A percentile compares a stretch with the other conserved stretches of the same genome.
Evolutionary conservation across 2,888 invertebrate species (phyloP).

Genomic region (Yponomeuta evonymella): DNA sequence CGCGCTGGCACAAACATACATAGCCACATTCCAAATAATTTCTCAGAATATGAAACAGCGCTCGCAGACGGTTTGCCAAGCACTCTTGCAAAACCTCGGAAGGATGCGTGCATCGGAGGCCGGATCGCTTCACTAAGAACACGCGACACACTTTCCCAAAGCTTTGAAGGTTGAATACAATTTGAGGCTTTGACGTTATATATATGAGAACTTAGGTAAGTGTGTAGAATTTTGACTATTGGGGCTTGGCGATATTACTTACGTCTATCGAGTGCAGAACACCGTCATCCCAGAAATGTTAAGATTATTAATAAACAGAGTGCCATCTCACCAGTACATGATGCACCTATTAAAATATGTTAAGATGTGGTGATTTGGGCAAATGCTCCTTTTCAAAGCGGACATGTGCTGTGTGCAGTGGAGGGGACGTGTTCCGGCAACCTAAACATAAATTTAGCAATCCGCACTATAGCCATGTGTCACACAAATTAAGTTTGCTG

Average conservation of each 20-base stretch:
- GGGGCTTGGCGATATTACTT: too few species aligned
- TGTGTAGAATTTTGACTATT: too few species aligned
- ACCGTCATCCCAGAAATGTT: too few species aligned
- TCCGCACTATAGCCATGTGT: not conserved
- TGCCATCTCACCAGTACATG: too few species aligned
- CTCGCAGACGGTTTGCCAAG: conserved; percentile 28
- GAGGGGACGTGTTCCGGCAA: not conserved
- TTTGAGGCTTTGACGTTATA: not conserved
- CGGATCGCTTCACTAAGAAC: conserved; percentile 14
- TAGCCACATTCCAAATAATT: conserved; percentile 23
- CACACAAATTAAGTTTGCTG: not conserved
- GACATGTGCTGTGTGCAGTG: too few species aligned
- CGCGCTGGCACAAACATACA: not conserved
- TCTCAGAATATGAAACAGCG: conserved; percentile 49
- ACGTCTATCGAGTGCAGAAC: too few species aligned
- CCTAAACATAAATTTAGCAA: not conserved
- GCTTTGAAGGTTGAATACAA: not conserved
- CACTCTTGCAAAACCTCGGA: conserved; percentile 48
- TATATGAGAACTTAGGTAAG: too few species aligned
- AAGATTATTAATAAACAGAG: too few species aligned
- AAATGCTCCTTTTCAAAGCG: too few species aligned
- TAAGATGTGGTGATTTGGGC: too few species aligned
- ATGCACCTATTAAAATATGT: too few species aligned
- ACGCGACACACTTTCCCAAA: conserved; percentile 4
- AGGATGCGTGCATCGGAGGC: conserved; percentile 14